Percentiles rank a stretch among this genome's conserved stretches.
Evolutionary conservation across 2,888 invertebrate species (phyloP).

Genomic region (Eupithecia centaureata): DNA sequence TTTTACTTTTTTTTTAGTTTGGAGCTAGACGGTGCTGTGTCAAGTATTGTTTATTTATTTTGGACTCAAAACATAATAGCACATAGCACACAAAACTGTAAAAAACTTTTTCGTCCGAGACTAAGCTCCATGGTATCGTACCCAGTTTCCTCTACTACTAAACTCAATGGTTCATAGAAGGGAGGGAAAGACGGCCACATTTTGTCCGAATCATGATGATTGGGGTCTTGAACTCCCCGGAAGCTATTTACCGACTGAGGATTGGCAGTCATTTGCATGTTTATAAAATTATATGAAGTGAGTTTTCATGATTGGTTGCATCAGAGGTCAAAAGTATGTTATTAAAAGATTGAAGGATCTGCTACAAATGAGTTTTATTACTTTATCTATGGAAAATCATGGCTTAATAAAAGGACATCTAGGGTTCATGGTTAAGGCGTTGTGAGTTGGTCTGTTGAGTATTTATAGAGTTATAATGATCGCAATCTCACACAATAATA

Average conservation of each 20-base stretch:
- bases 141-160: not conserved
- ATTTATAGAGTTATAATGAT: too few relatives aligned
- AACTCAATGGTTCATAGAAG: constrained; percentile 43
- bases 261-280: constrained; percentile 47
- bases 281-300: constrained; percentile 40
- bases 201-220: constrained; percentile 64
- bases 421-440: too few relatives aligned
- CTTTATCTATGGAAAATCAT: too few relatives aligned
- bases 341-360: not conserved
- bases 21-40: not conserved
- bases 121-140: constrained; percentile 32
- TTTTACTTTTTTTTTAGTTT: not conserved
- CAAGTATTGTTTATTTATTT: not conserved
- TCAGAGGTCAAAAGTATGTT: not conserved
- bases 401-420: too few relatives aligned
- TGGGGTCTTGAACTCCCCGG: constrained; percentile 59
- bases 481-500: too few relatives aligned
- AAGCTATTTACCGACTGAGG: constrained; percentile 52
- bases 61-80: not conserved
- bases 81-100: not conserved
- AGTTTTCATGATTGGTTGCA: not conserved
- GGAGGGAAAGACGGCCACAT: constrained; percentile 67
- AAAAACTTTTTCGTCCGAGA: constrained; percentile 57
- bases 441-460: too few relatives aligned
- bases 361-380: not conserved